Evolutionary conservation across 1,140 invertebrate genomes (phyloP), one percentile per base, ranked within the genome.

Genomic region (Calliopsis andreniformis): DNA sequence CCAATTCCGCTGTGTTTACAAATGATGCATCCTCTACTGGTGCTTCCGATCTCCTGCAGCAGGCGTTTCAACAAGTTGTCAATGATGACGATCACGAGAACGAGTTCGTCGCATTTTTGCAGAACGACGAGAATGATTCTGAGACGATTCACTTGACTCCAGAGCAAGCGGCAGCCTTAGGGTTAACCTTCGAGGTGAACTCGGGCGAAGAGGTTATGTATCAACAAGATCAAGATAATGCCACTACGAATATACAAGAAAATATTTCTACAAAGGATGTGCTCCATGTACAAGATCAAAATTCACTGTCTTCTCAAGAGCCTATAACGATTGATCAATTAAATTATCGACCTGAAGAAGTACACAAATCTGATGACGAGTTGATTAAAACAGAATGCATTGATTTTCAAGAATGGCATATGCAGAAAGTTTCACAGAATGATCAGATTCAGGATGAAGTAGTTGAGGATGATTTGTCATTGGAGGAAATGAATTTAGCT

Each of bases 31-130:
- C 83, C 3, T 79, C 85, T 7, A 51, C 58, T 67, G 83, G 82
- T 58, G 80, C 87, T 14, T 78, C 87, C 10, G 88, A 89, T 84
- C 82, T 90, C 45, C 70, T 90, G 53, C 88, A 87, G 51, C 88
- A 88, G 76, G 89, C 89, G 28, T 87, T 90, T 28, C 89, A 89
- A 35, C 82, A 87, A 71, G 88, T 88, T 49, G 83, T 89, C 66
- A 80, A 85, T 30, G 67, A 89, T 25, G 76, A 84, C 12, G 78
- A 84, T 49, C 77, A 77, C 32, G 87, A 88, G 7, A 87, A 86
- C 49, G 87, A 90, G n/a, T 89, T 89, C 35, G 87, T 90, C 4
- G 83, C 88, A 16, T 86, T 88, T 62, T 71, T 89, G 8, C 82
- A 87, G 16, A 77, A 75, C 16, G 86, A 88, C 20, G 86, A 85